phyloP scores from a whole-genome alignment of 2,797 vertebrate species.

The Amphiprion clarkii region DNA sequence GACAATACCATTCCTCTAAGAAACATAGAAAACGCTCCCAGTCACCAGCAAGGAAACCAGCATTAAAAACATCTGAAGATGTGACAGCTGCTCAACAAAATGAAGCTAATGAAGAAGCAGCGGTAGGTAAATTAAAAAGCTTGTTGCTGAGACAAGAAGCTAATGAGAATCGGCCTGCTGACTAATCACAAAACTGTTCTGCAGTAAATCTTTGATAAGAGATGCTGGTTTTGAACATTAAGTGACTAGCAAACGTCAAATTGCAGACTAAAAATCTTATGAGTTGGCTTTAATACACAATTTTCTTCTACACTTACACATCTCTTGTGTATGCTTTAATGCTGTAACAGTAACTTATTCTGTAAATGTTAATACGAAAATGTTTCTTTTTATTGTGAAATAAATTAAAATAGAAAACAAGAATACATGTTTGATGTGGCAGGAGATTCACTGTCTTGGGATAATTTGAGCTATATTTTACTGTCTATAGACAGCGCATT shows the following conservation, averaged over 20 bases:
- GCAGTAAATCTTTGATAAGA: not conserved
- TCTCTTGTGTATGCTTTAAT: not conserved
- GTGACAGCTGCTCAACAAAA: not conserved
- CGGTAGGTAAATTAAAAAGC: not conserved
- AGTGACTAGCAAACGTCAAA: no score
- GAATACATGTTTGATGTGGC: not conserved
- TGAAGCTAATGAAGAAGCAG: conserved; percentile 7
- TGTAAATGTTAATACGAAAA: not conserved
- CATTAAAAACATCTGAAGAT: not conserved
- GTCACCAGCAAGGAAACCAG: not conserved
- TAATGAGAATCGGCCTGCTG: not conserved
- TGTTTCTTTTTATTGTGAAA: conserved; percentile 4
- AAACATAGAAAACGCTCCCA: conserved; percentile 9
- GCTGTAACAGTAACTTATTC: not conserved
- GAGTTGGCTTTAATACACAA: not conserved
- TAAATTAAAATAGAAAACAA: conserved; percentile 1
- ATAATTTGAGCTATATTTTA: not conserved
- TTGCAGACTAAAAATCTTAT: not conserved
- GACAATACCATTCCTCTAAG: conserved; percentile 58
- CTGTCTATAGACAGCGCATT: not conserved
- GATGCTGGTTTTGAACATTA: not conserved
- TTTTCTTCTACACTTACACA: not conserved
- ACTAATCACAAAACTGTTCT: not conserved
- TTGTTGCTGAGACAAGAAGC: not conserved
- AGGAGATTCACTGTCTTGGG: not conserved